These are phyloP conservation scores for Cylloceria caligata DNA, from an alignment of 2,888 invertebrate species.

Conservation along the genomic window DNA sequence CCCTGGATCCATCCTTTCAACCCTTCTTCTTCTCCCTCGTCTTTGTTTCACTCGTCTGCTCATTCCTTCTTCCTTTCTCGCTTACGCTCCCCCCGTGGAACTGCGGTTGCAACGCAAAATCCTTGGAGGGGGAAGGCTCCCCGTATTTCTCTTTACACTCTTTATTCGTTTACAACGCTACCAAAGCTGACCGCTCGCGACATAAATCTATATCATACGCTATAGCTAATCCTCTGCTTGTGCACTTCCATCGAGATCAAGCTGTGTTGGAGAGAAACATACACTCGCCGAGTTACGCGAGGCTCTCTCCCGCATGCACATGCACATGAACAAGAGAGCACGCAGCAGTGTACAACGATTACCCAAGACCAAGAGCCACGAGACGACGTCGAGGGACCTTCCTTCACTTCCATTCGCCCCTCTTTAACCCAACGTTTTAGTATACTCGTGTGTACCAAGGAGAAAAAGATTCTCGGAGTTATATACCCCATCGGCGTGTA, in stretches of 20 bases:
- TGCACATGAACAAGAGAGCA: neutral
- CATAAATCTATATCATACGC: slow-evolving; percentile 80
- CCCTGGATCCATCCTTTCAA: slow-evolving; percentile 51
- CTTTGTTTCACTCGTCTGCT: slow-evolving; percentile 40
- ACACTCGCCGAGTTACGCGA: slow-evolving; percentile 11
- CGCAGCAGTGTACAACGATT: slow-evolving; percentile 34
- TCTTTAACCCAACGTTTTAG: slow-evolving; percentile 17
- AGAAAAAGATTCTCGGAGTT: slow-evolving; percentile 46
- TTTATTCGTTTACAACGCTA: slow-evolving; percentile 63
- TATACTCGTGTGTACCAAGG: slow-evolving; percentile 1
- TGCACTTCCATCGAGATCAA: slow-evolving; percentile 9
- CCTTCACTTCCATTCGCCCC: slow-evolving; percentile 21
- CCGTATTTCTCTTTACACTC: slow-evolving; percentile 54
- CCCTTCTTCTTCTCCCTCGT: slow-evolving; percentile 62
- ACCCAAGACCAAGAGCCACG: slow-evolving; percentile 15
- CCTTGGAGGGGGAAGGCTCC: neutral
- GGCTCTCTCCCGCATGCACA: neutral
- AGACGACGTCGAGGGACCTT: slow-evolving; percentile 36
- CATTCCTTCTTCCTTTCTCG: neutral
- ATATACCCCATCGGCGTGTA: slow-evolving; percentile 37
- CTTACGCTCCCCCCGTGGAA: slow-evolving; percentile 65
- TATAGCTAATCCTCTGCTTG: slow-evolving; percentile 49
- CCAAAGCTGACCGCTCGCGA: slow-evolving; percentile 69
- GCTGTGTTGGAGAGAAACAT: slow-evolving; percentile 30
- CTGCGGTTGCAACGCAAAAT: slow-evolving; percentile 43